Evolutionary conservation across 1,140 invertebrate species (phyloP).

Genomic region (Mesaphorura yosii): DNA sequence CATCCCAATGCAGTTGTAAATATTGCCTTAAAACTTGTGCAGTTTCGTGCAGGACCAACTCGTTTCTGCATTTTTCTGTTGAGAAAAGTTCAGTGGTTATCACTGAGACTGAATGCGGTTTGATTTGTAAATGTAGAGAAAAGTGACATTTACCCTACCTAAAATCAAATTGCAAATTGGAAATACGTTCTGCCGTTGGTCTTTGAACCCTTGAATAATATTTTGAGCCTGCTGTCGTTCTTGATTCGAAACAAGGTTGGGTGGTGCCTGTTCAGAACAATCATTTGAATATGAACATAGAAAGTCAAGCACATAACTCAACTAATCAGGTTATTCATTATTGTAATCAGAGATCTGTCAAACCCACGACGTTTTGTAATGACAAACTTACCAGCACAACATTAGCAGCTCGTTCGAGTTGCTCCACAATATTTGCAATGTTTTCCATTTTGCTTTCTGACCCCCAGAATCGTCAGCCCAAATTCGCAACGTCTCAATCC

Average conservation of each 20-base stretch:
- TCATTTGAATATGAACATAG: background rate
- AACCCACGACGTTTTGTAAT: too few species aligned
- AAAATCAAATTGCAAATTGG: constrained; percentile 65
- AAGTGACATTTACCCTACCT: constrained; percentile 37
- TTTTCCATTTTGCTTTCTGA: background rate
- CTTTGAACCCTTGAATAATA: constrained; percentile 67
- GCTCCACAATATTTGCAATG: constrained; percentile 7
- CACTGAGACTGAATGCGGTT: too few species aligned
- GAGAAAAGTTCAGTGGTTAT: constrained; percentile 6
- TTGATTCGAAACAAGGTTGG: constrained; percentile 60
- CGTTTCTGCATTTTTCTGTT: constrained; percentile 31
- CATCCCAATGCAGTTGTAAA: constrained; percentile 66
- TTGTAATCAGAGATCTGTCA: too few species aligned
- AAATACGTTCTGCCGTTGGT: constrained; percentile 69
- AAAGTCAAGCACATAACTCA: background rate
- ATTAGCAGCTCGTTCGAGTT: constrained; percentile 55
- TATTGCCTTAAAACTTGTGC: constrained; percentile 70
- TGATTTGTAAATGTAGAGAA: background rate
- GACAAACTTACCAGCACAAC: constrained; percentile 50
- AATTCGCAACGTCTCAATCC: too few species aligned
- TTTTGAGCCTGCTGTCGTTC: constrained; percentile 65
- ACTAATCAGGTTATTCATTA: constrained; percentile 9
- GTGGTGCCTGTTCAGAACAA: constrained; percentile 55
- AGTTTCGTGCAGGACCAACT: constrained; percentile 78
- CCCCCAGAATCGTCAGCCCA: too few species aligned